Conservation (phyloP, 2,888 invertebrate genomes). For the Drosophila affinis region DNA sequence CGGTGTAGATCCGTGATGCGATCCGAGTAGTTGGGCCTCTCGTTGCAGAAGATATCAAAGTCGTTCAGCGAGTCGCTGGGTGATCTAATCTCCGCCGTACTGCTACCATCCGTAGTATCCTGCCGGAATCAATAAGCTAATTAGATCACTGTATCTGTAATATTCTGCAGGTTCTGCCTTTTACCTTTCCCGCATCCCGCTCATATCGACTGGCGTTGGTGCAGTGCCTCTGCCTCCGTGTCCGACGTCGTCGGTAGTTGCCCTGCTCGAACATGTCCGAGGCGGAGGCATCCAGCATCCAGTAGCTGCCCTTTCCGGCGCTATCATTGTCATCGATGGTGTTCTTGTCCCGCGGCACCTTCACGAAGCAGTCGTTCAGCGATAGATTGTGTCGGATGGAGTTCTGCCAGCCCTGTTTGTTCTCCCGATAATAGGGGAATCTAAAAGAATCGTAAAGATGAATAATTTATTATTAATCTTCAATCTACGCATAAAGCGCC, state of each 20-base stretch:
- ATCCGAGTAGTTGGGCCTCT: conserved; percentile 81
- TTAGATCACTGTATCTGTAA: background rate
- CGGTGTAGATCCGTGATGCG: conserved; percentile 83
- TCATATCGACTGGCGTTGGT: conserved; percentile 67
- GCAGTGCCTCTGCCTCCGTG: conserved; percentile 85
- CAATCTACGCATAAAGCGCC: no score
- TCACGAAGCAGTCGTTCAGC: conserved; percentile 92
- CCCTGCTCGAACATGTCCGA: conserved; percentile 95
- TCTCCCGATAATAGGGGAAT: conserved; percentile 92
- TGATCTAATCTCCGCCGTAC: conserved; percentile 44
- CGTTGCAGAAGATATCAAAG: conserved; percentile 66
- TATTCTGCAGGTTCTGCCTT: background rate
- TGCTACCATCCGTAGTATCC: conserved; percentile 57
- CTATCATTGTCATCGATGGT: conserved; percentile 82
- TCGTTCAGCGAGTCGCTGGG: conserved; percentile 54
- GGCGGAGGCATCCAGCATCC: conserved; percentile 91
- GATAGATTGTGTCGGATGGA: conserved; percentile 92
- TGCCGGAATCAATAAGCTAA: conserved; percentile 9
- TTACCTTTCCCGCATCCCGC: conserved; percentile 68
- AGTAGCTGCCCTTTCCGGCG: conserved; percentile 90
- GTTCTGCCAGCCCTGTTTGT: conserved; percentile 93
- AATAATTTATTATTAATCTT: background rate
- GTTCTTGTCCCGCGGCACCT: conserved; percentile 85
- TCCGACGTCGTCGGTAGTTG: conserved; percentile 90
- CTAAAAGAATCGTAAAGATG: conserved; percentile 70